Conservation (phyloP, 1,140 invertebrate genomes). For the Panagrolaimus sp. region DNA sequence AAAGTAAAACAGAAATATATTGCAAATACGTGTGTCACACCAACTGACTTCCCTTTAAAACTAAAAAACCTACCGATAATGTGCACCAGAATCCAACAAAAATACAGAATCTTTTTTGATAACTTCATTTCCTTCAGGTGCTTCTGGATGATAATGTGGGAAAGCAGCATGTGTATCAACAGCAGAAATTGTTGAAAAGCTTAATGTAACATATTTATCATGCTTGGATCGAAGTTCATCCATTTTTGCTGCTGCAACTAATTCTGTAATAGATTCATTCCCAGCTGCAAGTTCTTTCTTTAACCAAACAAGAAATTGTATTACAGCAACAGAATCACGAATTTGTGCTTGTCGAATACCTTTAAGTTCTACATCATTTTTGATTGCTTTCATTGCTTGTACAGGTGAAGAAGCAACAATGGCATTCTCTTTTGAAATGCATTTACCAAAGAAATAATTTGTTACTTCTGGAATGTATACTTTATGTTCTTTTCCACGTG, state of each 20-base stretch:
- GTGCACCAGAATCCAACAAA: constrained; percentile 83
- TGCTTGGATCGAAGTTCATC: constrained; percentile 68
- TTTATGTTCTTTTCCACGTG: constrained; percentile 14
- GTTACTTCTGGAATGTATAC: constrained; percentile 38
- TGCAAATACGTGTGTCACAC: too few relatives aligned
- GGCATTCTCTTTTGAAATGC: constrained; percentile 27
- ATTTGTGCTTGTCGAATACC: constrained; percentile 72
- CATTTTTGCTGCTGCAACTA: constrained; percentile 74
- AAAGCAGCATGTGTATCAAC: constrained; percentile 83
- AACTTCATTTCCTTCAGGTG: constrained; percentile 66
- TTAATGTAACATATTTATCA: constrained; percentile 67
- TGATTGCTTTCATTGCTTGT: constrained; percentile 76
- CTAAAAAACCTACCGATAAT: constrained; percentile 62
- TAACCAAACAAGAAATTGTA: constrained; percentile 85
- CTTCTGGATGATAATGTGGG: constrained; percentile 78
- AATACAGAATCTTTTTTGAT: constrained; percentile 74
- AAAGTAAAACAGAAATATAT: too few relatives aligned
- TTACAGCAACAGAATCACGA: constrained; percentile 77
- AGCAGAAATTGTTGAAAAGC: constrained; percentile 82
- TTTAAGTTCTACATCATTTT: constrained; percentile 77
- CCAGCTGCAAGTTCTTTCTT: constrained; percentile 65
- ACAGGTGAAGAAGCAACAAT: constrained; percentile 66
- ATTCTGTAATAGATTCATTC: constrained; percentile 71
- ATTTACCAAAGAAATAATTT: constrained; percentile 43
- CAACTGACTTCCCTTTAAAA: too few relatives aligned